phyloP scores from a whole-genome alignment of 2,888 invertebrate species.

The Lymantria monacha region DNA sequence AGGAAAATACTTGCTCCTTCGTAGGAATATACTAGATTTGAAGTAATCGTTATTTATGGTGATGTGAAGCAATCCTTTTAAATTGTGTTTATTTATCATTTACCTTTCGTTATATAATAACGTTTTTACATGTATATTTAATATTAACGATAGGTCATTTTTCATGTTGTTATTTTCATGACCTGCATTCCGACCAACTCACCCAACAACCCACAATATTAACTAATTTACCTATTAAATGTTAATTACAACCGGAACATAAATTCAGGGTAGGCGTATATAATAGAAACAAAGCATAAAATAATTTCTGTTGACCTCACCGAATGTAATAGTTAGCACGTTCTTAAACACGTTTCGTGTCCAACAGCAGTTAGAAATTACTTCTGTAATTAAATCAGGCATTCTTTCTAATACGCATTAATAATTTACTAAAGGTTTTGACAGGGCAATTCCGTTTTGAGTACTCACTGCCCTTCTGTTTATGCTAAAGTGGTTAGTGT shows the following conservation, averaged over 20 bases:
- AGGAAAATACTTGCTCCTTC: no score
- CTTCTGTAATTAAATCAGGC: slow-evolving; percentile 68
- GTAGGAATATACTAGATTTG: no score
- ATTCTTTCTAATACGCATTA: slow-evolving; percentile 59
- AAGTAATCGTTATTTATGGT: no score
- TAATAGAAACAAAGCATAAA: slow-evolving; percentile 25
- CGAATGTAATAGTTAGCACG: slow-evolving; percentile 37
- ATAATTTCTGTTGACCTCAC: slow-evolving; percentile 26
- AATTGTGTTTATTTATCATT: no score
- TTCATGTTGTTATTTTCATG: not conserved
- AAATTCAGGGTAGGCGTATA: slow-evolving; percentile 21
- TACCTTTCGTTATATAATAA: no score
- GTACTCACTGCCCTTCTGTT: slow-evolving; percentile 49
- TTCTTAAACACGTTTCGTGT: slow-evolving; percentile 54
- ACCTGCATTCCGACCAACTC: not conserved
- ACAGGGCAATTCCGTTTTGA: slow-evolving; percentile 58
- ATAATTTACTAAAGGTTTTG: slow-evolving; percentile 60
- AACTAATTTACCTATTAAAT: slow-evolving; percentile 15
- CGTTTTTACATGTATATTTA: no score
- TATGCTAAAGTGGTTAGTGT: slow-evolving; percentile 44
- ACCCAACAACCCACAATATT: slow-evolving; percentile 15
- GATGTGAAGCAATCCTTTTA: no score
- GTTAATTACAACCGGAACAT: slow-evolving; percentile 25
- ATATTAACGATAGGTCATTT: not conserved
- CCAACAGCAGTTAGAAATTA: slow-evolving; percentile 57